Conservation (phyloP, 2,797 vertebrate genomes). For the Tympanoctomys barrerae region DNA sequence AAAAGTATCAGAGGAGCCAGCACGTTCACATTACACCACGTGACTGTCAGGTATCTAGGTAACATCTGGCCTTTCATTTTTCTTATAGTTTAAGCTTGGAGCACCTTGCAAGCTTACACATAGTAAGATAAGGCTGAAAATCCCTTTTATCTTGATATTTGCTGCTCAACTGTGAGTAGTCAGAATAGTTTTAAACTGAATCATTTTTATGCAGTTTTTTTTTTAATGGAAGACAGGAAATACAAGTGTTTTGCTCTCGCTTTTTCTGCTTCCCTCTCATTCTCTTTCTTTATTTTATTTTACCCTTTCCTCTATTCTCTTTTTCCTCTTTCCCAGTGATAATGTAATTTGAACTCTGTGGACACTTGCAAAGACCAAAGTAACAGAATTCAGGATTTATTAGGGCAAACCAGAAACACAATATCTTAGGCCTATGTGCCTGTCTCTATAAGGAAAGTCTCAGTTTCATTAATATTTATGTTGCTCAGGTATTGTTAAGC, state of each 20-base stretch:
- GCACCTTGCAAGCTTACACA: not conserved
- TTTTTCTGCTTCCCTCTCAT: not conserved
- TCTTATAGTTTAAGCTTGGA: not conserved
- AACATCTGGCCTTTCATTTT: conserved; percentile 7
- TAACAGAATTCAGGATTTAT: not conserved
- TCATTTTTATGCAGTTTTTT: not conserved
- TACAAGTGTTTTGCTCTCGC: not conserved
- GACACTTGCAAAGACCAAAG: not conserved
- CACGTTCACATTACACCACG: not conserved
- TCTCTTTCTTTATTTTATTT: not conserved
- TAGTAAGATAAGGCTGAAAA: conserved; percentile 5
- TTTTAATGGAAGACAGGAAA: not conserved
- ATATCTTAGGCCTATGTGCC: not conserved
- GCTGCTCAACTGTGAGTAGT: not conserved
- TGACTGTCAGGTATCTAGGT: not conserved
- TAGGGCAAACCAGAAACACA: not conserved
- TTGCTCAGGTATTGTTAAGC: not conserved
- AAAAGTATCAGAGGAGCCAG: not conserved
- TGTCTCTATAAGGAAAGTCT: not conserved
- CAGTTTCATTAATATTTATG: not conserved
- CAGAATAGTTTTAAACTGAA: not conserved
- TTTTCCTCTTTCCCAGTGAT: not conserved
- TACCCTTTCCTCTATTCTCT: not conserved
- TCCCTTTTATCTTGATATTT: conserved; percentile 36
- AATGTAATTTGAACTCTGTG: not conserved